Evolutionary conservation across 1,140 invertebrate genomes (phyloP).

Genomic region (Drosophila trapezifrons): DNA sequence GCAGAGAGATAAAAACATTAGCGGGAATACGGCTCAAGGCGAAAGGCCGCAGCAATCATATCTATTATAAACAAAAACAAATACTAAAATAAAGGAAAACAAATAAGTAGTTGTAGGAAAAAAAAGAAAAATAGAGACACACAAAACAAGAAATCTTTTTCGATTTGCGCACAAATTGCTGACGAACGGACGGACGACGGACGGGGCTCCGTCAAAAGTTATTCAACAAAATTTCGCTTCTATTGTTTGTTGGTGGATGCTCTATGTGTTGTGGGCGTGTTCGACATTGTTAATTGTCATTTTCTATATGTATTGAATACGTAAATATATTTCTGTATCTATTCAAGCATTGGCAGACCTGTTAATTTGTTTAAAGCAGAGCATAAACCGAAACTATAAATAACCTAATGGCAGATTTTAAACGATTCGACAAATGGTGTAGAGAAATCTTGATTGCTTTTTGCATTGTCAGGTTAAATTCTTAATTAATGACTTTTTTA

Average conservation of each 20-base stretch:
- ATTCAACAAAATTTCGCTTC: slow-evolving; percentile 34
- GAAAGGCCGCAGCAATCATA: slow-evolving; percentile 31
- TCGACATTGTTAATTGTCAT: slow-evolving; percentile 53
- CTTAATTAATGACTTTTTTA: slow-evolving; percentile 7
- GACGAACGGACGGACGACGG: neutral
- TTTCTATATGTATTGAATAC: slow-evolving; percentile 30
- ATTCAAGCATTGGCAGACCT: slow-evolving; percentile 27
- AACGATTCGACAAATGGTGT: slow-evolving; percentile 17
- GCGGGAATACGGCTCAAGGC: slow-evolving; percentile 4
- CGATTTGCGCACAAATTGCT: slow-evolving; percentile 39
- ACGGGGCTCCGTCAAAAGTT: slow-evolving; percentile 24
- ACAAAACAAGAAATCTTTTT: slow-evolving; percentile 35
- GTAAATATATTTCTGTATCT: slow-evolving; percentile 9
- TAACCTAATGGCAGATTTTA: slow-evolving; percentile 24
- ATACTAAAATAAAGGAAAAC: slow-evolving; percentile 35
- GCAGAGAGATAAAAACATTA: slow-evolving; percentile 46
- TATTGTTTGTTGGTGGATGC: slow-evolving; percentile 3
- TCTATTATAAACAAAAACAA: slow-evolving; percentile 40
- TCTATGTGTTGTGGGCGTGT: slow-evolving; percentile 33
- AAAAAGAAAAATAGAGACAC: neutral
- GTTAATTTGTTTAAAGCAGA: slow-evolving; percentile 42
- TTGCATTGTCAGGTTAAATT: slow-evolving; percentile 1
- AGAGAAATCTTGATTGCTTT: neutral
- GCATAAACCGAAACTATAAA: slow-evolving; percentile 36
- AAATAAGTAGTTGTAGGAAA: slow-evolving; percentile 7